These are phyloP conservation scores for Scrobipalpa costella DNA, from an alignment of 2,888 invertebrate genomes.

Conservation along the genomic window DNA sequence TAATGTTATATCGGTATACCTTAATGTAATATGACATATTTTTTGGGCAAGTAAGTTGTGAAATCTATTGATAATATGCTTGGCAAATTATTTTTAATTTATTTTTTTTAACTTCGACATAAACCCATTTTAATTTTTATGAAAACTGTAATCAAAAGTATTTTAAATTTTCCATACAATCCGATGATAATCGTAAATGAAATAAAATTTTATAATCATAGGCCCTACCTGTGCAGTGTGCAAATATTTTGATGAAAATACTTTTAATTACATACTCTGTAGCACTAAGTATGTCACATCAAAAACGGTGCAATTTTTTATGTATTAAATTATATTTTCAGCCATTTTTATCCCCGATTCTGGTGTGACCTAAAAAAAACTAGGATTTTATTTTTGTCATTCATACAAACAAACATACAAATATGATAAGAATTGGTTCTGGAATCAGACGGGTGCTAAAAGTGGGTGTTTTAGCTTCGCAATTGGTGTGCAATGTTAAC, in stretches of 20 bases:
- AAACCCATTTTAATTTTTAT: neutral
- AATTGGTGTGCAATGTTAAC: constrained; percentile 25
- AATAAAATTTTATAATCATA: no score
- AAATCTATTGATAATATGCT: constrained; percentile 1
- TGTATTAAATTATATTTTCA: no score
- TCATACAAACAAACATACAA: neutral
- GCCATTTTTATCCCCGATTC: no score
- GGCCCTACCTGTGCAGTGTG: no score
- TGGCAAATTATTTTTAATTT: neutral
- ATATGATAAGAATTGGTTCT: neutral
- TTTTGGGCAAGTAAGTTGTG: constrained; percentile 20
- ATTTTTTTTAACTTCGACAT: neutral
- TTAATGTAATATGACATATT: constrained; percentile 10
- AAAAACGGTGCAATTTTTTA: no score
- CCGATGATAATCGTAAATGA: no score
- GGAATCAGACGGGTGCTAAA: constrained; percentile 18
- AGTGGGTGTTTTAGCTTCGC: constrained; percentile 22
- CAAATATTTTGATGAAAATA: no score
- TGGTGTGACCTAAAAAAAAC: no score
- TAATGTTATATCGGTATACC: constrained; percentile 3
- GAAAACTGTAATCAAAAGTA: neutral
- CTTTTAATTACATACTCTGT: no score
- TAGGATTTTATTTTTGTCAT: neutral
- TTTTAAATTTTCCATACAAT: neutral
- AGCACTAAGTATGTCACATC: no score